These are phyloP conservation scores for Athetis lepigone DNA, from an alignment of 2,888 invertebrate species.

Conservation along the genomic window DNA sequence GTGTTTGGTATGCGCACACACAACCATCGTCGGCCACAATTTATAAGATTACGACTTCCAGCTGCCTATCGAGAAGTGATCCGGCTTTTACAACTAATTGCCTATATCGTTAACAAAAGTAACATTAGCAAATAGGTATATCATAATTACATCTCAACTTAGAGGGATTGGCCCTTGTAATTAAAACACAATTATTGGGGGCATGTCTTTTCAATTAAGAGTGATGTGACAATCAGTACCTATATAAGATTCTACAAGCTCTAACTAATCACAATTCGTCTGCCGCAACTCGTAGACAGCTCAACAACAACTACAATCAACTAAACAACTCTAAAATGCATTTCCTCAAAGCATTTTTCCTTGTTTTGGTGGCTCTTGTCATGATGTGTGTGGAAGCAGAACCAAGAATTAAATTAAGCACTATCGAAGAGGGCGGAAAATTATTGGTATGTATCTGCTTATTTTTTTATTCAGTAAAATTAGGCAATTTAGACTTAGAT, in stretches of 20 bases:
- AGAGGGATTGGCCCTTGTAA: background rate
- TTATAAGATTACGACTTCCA: background rate
- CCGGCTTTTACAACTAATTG: background rate
- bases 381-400: constrained; percentile 26
- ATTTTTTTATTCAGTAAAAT: too few species aligned
- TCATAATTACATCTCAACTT: background rate
- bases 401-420: constrained; percentile 22
- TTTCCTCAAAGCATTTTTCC: constrained; percentile 17
- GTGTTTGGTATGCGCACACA: too few species aligned
- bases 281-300: background rate
- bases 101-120: background rate
- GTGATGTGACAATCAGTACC: background rate
- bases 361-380: constrained; percentile 13
- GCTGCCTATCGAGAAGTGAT: background rate
- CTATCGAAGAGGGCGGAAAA: constrained; percentile 17
- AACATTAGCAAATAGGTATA: background rate
- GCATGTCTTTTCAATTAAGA: background rate
- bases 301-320: too few species aligned
- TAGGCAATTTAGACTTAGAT: too few species aligned
- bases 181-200: background rate
- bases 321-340: background rate
- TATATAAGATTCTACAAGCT: background rate
- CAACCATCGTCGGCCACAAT: too few species aligned
- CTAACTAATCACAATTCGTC: background rate
- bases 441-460: constrained; percentile 11